phyloP scores from a whole-genome alignment of 2,888 invertebrate genomes.

The Drosophila lutescens region DNA sequence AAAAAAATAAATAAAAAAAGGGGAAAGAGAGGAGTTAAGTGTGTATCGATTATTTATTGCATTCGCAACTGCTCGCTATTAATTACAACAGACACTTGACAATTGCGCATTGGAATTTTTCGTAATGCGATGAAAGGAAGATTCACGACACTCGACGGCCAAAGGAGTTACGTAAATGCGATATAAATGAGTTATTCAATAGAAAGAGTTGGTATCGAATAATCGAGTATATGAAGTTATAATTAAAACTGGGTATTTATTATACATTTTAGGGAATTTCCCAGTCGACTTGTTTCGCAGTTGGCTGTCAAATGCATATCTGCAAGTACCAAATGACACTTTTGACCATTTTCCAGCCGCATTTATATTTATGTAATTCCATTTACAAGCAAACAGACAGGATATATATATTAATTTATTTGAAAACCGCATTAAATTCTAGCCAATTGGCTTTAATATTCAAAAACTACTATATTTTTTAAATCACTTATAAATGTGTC shows the following conservation, averaged over 20 bases:
- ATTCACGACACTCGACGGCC: not conserved
- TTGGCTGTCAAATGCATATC: not conserved
- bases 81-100: constrained; percentile 33
- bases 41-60: constrained; percentile 38
- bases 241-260: not conserved
- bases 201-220: not conserved
- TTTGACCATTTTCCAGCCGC: constrained; percentile 9
- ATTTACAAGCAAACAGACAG: not conserved
- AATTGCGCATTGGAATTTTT: constrained; percentile 18
- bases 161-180: not conserved
- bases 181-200: not conserved
- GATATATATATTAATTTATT: constrained; percentile 5
- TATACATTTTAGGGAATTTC: not conserved
- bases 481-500: too few species aligned
- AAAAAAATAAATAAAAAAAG: not conserved
- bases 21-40: not conserved
- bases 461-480: too few species aligned
- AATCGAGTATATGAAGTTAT: too few species aligned
- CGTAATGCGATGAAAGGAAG: not conserved
- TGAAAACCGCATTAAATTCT: constrained; percentile 11
- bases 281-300: not conserved
- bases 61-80: constrained; percentile 29
- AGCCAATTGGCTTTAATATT: not conserved
- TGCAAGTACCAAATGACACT: constrained; percentile 11
- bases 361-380: constrained; percentile 12